A percentile compares a stretch with the other conserved stretches of the same genome.
These are phyloP conservation scores for Taeniopygia guttata DNA, from an alignment of 2,797 vertebrate genomes.

Conservation along the genomic window DNA sequence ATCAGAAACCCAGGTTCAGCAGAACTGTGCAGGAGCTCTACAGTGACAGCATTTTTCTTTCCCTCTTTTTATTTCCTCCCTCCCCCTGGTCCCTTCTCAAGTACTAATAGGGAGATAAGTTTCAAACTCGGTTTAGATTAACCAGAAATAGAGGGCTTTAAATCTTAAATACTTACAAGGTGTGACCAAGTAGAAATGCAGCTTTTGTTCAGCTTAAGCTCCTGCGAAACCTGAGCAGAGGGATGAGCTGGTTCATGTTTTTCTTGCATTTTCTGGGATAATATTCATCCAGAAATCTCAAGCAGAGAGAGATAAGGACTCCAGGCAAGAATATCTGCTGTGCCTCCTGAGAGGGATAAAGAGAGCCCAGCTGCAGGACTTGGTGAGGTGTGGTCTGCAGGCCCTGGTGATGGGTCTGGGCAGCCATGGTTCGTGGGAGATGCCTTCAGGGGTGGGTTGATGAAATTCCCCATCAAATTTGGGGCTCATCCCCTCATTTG, in stretches of 20 bases:
- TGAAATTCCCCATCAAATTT: neutral
- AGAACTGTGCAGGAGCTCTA: conserved; percentile 4
- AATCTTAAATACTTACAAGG: conserved; percentile 65
- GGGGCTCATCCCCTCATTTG: neutral
- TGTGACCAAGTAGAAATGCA: conserved; percentile 67
- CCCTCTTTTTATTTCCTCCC: neutral
- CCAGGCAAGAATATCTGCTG: neutral
- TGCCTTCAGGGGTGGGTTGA: neutral
- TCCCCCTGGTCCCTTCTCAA: conserved; percentile 23
- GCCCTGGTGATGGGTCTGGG: neutral
- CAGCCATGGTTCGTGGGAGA: neutral
- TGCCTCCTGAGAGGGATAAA: neutral
- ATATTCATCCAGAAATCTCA: conserved; percentile 51
- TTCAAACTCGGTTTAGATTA: conserved; percentile 58
- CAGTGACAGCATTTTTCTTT: neutral
- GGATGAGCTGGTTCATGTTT: conserved; percentile 56
- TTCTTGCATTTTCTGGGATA: conserved; percentile 59
- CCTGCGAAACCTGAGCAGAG: conserved; percentile 22
- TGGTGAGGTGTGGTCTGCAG: neutral
- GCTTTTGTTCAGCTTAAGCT: conserved; percentile 65
- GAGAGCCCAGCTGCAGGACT: neutral
- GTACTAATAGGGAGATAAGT: conserved; percentile 55
- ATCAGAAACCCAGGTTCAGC: conserved; percentile 41
- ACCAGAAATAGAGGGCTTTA: conserved; percentile 58
- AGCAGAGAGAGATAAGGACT: conserved; percentile 32